Evolutionary conservation across 2,888 invertebrate genomes (phyloP), one percentile per base, ranked within the genome.

Genomic region (Caenorhabditis sp.): DNA sequence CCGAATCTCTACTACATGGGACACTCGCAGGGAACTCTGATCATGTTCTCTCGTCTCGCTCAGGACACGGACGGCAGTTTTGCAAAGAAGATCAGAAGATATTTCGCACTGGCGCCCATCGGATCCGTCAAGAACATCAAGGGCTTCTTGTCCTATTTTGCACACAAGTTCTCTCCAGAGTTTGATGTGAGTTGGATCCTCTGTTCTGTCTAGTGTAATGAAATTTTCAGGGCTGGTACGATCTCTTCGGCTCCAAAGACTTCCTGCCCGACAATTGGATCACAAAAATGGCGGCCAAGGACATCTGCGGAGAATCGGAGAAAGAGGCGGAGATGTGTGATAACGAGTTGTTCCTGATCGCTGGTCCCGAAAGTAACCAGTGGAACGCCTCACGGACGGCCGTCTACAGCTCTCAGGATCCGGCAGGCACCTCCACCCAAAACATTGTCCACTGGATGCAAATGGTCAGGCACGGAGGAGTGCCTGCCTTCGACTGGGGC

Each of bases 1-100:
- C 82, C 91, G 0, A 90, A 92, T 53, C 85, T 95, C 0, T 92
- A 93, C 83, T 96, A 95, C 89, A 91, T 95, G 46, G 96, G 95
- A 0, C 95, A 96, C 90, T 95, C 95, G 0, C 95, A 96, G 66
- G 86, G 86, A 45, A 86, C 86, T 4, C 74, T 85, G 53, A 87
- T 83, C 24, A 87, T 86, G 86, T 87, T 86, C 71, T 61, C 80
- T 2, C 63, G 76, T 41, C 65, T 86, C 43, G 72, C 87, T 4
- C 48, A 65, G 22, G 72, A 86, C 35, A 46, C 46, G 6, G 81
- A 85, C 20, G 66, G 62, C 2, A 63, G 65, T 13, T 82, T 84
- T 8, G 66, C 71, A 7, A 86, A 86, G 79, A 81, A 89, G 82
- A 84, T 87, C 45, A 80, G 77, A 30, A 83, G 83, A 58, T 87